These are phyloP conservation scores for Falco naumanni DNA, from an alignment of 2,797 vertebrate species.

Conservation along the genomic window DNA sequence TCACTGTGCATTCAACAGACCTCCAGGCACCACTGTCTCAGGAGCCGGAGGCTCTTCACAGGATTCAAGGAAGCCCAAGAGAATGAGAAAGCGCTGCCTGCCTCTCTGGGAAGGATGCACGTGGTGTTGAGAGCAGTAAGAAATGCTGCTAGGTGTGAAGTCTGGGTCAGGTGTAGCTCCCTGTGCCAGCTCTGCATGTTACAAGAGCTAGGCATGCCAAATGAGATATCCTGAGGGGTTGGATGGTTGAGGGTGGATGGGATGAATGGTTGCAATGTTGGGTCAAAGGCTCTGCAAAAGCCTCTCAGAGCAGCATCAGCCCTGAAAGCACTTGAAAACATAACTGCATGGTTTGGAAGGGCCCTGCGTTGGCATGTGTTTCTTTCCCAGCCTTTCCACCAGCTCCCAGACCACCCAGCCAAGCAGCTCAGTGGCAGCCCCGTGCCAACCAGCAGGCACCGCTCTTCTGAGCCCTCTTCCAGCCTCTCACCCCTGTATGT, in stretches of 20 bases:
- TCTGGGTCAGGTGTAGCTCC: not conserved
- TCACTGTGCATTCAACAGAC: not conserved
- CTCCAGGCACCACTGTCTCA: not conserved
- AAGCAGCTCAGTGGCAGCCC: not conserved
- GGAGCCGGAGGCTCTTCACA: not conserved
- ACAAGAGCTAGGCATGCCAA: accelerated
- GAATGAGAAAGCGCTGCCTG: not conserved
- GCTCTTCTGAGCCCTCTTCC: not conserved
- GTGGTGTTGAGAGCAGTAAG: not conserved
- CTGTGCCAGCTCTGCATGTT: not conserved
- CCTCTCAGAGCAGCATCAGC: not conserved
- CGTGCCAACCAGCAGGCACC: not conserved
- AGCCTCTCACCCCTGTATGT: not conserved
- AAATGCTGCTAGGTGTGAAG: accelerated
- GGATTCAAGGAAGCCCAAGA: not conserved
- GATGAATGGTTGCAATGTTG: not conserved
- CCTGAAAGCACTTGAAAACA: not conserved
- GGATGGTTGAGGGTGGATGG: not conserved
- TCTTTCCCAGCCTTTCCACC: not conserved
- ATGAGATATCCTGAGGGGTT: accelerated
- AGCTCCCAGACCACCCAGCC: not conserved
- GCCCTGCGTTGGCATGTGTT: not conserved
- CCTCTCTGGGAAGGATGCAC: not conserved
- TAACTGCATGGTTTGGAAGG: not conserved
- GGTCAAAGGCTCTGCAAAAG: not conserved